Evolutionary conservation across 2,113 vertebrate species (phyloP).

Genomic region (Hepsetus odoe): DNA sequence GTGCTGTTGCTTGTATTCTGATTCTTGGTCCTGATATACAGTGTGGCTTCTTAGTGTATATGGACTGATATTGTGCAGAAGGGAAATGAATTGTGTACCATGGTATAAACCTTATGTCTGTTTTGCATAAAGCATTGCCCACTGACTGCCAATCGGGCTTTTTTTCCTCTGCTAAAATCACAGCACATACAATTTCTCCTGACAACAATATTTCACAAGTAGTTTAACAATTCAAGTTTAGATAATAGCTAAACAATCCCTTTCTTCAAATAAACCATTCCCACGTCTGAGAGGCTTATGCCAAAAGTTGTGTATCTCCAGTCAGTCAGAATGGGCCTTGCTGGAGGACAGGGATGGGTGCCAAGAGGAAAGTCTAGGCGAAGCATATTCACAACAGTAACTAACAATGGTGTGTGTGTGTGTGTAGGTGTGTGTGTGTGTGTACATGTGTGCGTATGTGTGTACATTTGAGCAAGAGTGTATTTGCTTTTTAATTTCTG

Average conservation of each 20-base stretch:
- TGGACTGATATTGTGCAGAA: slow-evolving; percentile 20
- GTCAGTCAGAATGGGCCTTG: slow-evolving; percentile 20
- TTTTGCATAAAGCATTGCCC: slow-evolving; percentile 47
- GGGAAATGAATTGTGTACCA: slow-evolving; percentile 54
- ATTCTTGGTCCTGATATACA: slow-evolving; percentile 26
- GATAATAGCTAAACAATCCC: slow-evolving; percentile 61
- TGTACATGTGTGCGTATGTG: neutral
- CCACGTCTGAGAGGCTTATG: slow-evolving; percentile 40
- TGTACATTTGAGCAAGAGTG: too few species aligned
- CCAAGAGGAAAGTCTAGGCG: neutral
- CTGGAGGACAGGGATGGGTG: neutral
- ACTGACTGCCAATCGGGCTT: slow-evolving; percentile 53
- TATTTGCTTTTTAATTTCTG: too few species aligned
- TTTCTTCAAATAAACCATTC: slow-evolving; percentile 66
- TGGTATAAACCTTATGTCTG: slow-evolving; percentile 52
- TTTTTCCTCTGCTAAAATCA: slow-evolving; percentile 56
- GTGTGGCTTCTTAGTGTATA: slow-evolving; percentile 27
- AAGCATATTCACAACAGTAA: neutral
- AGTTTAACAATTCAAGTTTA: slow-evolving; percentile 55
- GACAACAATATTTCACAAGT: slow-evolving; percentile 58
- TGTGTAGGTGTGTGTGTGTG: neutral
- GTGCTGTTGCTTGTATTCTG: slow-evolving; percentile 32
- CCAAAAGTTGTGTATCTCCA: slow-evolving; percentile 31
- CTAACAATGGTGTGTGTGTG: neutral
- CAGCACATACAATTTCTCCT: slow-evolving; percentile 49